Evolutionary conservation across 2,888 invertebrate species (phyloP), one percentile per base, ranked within the genome.

Genomic region (Hirtodrosophila histrioides): DNA sequence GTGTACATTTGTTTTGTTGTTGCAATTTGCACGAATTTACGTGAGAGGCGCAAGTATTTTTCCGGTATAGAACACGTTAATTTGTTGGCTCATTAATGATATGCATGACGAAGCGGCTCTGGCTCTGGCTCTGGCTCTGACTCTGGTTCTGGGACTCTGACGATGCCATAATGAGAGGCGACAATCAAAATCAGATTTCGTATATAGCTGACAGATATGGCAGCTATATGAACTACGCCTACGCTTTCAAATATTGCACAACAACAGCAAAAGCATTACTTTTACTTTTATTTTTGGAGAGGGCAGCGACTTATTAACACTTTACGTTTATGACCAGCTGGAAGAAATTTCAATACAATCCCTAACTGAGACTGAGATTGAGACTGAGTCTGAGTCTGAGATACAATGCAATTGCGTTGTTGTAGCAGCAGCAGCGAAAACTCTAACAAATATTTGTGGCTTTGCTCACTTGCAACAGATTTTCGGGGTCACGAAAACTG

Each of bases 51-150:
- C 48, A 53, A 46, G 57, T 77, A 55, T 68, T 84, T 79, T 80
- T 84, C 74, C 86, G 78, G 79, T 69, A 74, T 61, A 70, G 83
- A 87, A 87, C 83, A 85, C 88, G 79, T 69, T 83, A 83, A 83
- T 87, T 87, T 74, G 82, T 57, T 78, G 56, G 45, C 68, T 69
- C 70, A 78, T 75, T 80, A 78, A 86, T 72, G 61, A 60, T 63
- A 64, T 69, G 73, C 84, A 79, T 72, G 77, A 76, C 72, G 51
- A 72, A 40, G 35, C 50, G 68, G 6, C 31, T 31, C 7, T 9
- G 3, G 31, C 31, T 7, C 8, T 31, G 9, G 9, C 7, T 31
- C 31, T 31, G 68, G 7, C 31, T 31, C 7, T 9, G 31, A 8
- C 31, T 7, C 8, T 31, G 9, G 9, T 31, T 31, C 31, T 31